Evolutionary conservation across 2,888 invertebrate species (phyloP), one percentile per base, ranked within the genome.

Genomic region (Spodoptera littoralis): DNA sequence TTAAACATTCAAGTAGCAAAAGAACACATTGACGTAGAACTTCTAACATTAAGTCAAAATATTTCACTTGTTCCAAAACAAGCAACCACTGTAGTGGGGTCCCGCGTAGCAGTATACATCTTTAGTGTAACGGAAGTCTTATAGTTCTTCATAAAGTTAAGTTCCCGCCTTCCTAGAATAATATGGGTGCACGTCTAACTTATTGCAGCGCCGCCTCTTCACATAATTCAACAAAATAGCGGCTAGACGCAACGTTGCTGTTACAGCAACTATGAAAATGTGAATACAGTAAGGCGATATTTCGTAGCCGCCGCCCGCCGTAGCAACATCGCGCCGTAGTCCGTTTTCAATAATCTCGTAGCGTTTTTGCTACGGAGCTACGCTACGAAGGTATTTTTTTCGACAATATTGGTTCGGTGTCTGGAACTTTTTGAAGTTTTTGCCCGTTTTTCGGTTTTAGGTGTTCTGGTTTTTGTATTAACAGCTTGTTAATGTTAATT

Each of bases 181-280:
- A 55, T 48, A 62, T 51, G 45, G 4, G 49, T 50, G 41, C 51
- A 49, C 44, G 4, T 41, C 12, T 58, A 52, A 69, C 36, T 47
- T 46, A 70, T 48, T 13, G 48, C 47, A 27, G 8, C 30, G 47
- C 59, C 75, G 36, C 49, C 49, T 50, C 46, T 59, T 50, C 44
- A 50, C 53, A 50, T 71, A 70, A 64, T 45, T 74, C 55, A 59
- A 18, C 27, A 22, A 52, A 56, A 74, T 30, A 47, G 55, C 44
- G 64, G 75, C 75, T 74, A 69, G 58, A 74, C 49, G 22, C 58
- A 49, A 42, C 42, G 51, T 67, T 3, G 46, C 4, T 11, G 8
- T 45, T 42, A 53, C 46, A 11, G 41, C 18, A 59, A 53, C 9
- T 44, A 59, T 74, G 59, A 73, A 63, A 63, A 59, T 58, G 22